Base-by-base conservation (phyloP, 35 echinoderm and acorn worm species). In the Strongylocentrotus purpuratus region DNA sequence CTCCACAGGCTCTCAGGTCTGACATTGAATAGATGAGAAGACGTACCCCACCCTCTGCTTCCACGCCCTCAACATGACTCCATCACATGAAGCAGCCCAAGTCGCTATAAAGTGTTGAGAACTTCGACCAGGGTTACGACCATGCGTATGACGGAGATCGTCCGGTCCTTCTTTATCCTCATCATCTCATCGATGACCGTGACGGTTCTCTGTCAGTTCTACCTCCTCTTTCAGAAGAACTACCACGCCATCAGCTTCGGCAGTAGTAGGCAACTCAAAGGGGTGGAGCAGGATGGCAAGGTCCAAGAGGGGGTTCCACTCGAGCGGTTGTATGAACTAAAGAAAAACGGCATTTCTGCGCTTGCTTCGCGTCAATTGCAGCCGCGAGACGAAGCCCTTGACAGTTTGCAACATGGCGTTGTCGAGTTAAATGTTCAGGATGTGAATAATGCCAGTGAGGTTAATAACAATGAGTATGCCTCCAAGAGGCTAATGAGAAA, bases 131-230 rank as follows among this genome's bases (percentile, higher is more conserved):
- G 17, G 87, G 32, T 88, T 9, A 15, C 87, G 32, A 88, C 45
- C 87, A 88, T 88, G 87, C 87, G 32, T 88, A 20, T 14, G 87
- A 88, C 32, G 87, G 87, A 88, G 32, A 88, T 88, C 45, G 9
- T 88, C 45, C 87, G 87, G 13, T 46, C 6, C 87, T 35, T 88
- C 32, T 88, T 88, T 10, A 15, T 46, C 18, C 87, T 88, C 12
- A 5, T 35, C 13, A 88, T 88, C 45, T 46, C 45, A 5, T 88
- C 87, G 11, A 92, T 92, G 91, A 92, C 15, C 47, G 18, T 55
- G 41, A 92, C 91, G 45, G 45, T 92, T 31, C n/a, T 92, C 45
- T 92, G 91, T 55, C 91, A 92, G 47, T 45, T 92, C 91, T 92
- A 28, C n/a, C 41, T 92, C 31, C 48, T 92, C 32, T 92, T 28